Evolutionary conservation across 2,888 invertebrate genomes (phyloP), one percentile per base, ranked within the genome.

Genomic region (Nemoura dubitans): DNA sequence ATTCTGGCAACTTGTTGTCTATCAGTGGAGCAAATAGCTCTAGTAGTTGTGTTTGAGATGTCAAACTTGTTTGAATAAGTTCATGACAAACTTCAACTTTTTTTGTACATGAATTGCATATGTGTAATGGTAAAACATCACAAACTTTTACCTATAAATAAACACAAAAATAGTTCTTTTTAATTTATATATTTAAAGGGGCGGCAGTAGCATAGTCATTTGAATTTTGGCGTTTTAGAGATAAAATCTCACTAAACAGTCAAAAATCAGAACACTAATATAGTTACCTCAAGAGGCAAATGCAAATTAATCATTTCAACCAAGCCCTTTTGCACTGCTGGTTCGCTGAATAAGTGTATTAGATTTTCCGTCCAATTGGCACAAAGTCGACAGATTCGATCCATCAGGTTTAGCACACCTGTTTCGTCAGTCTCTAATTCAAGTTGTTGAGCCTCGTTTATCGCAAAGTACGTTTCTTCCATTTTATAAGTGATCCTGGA

Each of bases 241-340:
- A 78, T 25, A 78, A 26, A 78, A 76, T 76, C 5, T 76, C 76
- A 16, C n/a, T 36, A 10, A 6, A 36, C 10, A 36, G 36, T n/a
- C n/a, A n/a, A n/a, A n/a, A n/a, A n/a, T n/a, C n/a, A n/a, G n/a
- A 36, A 36, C 36, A 36, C n/a, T n/a, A n/a, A n/a, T 16, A 21
- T 10, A 82, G 21, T 25, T 87, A 88, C 88, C 87, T 87, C 82
- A 42, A 88, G 87, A 21, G 88, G 88, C n/a, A 88, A 76, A 86
- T 86, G 86, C n/a, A 87, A 83, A 26, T 88, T 86, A 30, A 88
- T 88, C 59, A 87, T 88, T 36, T 86, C 86, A 25, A 86, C 85
- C 26, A 88, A 59, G 21, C 85, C 78, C 26, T 86, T 43, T 28
- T 83, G 84, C 21, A 30, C 81, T 36, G 86, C 88, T 76, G 43